These are phyloP conservation scores for Carassius carassius DNA, from an alignment of 2,113 vertebrate species.

Conservation along the genomic window DNA sequence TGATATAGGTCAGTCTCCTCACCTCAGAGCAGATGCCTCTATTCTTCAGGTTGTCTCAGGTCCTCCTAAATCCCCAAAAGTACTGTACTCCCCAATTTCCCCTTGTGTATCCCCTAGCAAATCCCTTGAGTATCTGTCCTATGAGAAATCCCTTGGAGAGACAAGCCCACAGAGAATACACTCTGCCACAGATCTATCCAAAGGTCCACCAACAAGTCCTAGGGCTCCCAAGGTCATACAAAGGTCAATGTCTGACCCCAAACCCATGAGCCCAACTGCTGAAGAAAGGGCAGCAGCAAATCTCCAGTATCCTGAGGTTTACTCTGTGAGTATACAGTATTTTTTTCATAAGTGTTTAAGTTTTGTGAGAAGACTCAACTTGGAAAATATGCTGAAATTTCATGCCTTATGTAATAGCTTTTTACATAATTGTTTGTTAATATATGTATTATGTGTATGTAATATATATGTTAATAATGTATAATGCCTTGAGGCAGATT, in stretches of 20 bases:
- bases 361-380: background rate
- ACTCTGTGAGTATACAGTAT: slow-evolving; percentile 82
- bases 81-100: slow-evolving; percentile 96
- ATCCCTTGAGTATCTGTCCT: slow-evolving; percentile 95
- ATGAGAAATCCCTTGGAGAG: slow-evolving; percentile 92
- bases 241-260: slow-evolving; percentile 95
- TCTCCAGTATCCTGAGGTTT: slow-evolving; percentile 87
- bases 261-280: slow-evolving; percentile 93
- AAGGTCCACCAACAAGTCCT: slow-evolving; percentile 84
- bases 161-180: slow-evolving; percentile 87
- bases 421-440: background rate
- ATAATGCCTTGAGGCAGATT: background rate
- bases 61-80: slow-evolving; percentile 94
- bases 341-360: background rate
- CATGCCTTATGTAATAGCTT: background rate
- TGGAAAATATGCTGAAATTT: background rate
- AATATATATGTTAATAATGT: too few relatives aligned
- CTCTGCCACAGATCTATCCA: slow-evolving; percentile 81
- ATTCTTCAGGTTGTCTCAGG: slow-evolving; percentile 85
- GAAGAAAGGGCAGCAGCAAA: slow-evolving; percentile 87
- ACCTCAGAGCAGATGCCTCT: slow-evolving; percentile 86
- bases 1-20: slow-evolving; percentile 90
- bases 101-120: slow-evolving; percentile 91
- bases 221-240: slow-evolving; percentile 90
- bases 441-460: too few relatives aligned